Percentiles rank a stretch among this genome's conserved stretches.
These are phyloP conservation scores for Acropternis orthonyx DNA, from an alignment of 2,797 vertebrate species.

Conservation along the genomic window DNA sequence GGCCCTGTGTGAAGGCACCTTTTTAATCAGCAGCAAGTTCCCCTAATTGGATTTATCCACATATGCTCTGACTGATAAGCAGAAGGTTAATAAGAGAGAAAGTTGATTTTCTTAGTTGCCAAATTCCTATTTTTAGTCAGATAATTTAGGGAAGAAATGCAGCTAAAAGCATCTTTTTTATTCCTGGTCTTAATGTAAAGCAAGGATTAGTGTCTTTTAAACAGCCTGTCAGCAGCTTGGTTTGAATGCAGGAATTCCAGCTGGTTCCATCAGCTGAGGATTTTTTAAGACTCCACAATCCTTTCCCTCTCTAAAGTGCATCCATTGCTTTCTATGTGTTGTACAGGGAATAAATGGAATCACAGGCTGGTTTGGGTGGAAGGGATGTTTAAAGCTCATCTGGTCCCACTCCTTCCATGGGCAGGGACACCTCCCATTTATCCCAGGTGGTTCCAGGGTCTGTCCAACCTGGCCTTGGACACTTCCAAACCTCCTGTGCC, in stretches of 20 bases:
- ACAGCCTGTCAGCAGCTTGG: neutral
- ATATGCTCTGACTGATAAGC: constrained; percentile 40
- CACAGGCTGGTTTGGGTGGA: neutral
- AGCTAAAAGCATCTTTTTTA: neutral
- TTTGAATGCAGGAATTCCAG: neutral
- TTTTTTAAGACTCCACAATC: neutral
- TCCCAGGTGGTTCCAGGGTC: neutral
- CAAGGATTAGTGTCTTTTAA: neutral
- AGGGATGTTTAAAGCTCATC: neutral
- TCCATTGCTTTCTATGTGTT: neutral
- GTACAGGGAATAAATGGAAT: neutral
- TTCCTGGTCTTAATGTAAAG: neutral
- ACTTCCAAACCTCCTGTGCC: neutral
- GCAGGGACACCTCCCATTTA: neutral
- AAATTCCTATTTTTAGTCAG: constrained; percentile 3
- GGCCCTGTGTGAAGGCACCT: neutral
- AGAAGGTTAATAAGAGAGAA: constrained; percentile 40
- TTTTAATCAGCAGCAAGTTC: neutral
- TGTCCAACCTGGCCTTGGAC: neutral
- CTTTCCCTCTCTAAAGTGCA: neutral
- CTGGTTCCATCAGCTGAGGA: neutral
- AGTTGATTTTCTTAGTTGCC: constrained; percentile 20
- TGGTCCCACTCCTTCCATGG: neutral
- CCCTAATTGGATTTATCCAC: constrained; percentile 61
- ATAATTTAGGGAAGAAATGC: neutral